Conservation (phyloP, 2,888 invertebrate species). For the Drosophila flavopinicola region DNA sequence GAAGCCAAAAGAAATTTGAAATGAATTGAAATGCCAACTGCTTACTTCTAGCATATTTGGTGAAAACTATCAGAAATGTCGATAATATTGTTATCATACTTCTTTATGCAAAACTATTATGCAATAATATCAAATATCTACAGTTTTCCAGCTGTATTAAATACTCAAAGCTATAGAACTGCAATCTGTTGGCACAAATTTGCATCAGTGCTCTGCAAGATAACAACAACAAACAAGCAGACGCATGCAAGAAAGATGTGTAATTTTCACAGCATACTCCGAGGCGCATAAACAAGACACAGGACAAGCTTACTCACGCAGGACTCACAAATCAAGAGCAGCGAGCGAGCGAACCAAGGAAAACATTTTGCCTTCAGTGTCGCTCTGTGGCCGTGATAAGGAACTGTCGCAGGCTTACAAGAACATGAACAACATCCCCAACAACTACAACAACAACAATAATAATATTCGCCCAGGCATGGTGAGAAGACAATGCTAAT, state of each 20-base stretch:
- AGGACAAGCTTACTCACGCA: constrained; percentile 17
- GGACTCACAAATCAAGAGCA: constrained; percentile 66
- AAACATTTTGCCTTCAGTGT: constrained; percentile 41
- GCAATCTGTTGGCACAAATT: background rate
- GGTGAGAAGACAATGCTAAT: constrained; percentile 62
- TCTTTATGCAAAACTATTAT: no score
- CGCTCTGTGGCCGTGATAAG: constrained; percentile 58
- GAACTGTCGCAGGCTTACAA: constrained; percentile 49
- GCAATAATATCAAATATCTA: no score
- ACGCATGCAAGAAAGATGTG: constrained; percentile 28
- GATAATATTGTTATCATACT: no score
- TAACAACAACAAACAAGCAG: constrained; percentile 23
- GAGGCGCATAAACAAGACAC: constrained; percentile 45
- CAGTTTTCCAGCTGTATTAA: no score
- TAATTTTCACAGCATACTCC: constrained; percentile 50
- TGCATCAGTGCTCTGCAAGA: constrained; percentile 19
- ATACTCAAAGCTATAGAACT: constrained; percentile 5
- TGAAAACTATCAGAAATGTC: no score
- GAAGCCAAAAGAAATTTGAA: no score
- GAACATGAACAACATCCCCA: constrained; percentile 2
- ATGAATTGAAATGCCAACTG: no score
- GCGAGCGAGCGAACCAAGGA: constrained; percentile 37
- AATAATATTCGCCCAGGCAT: constrained; percentile 21
- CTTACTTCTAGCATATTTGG: no score
- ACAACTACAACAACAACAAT: constrained; percentile 11